A percentile compares a stretch with the other conserved stretches of the same genome.
Conservation (phyloP, 2,797 vertebrate genomes). For the Thamnophis elegans region DNA sequence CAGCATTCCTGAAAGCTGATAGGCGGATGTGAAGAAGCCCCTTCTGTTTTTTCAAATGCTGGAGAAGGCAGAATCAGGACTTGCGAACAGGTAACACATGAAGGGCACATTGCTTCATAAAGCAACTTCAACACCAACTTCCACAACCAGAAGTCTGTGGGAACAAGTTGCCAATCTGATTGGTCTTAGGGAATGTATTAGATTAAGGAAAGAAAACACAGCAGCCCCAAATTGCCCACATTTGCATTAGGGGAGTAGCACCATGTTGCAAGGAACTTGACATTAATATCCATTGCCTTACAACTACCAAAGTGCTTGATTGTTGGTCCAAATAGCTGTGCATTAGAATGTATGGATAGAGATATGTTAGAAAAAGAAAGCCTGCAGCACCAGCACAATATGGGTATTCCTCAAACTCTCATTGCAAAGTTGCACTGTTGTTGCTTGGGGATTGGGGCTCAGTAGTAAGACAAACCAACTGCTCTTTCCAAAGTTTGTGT, state of each 20-base stretch:
- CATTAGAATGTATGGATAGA: not conserved
- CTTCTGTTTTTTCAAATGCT: not conserved
- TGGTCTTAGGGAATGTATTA: not conserved
- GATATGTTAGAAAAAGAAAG: not conserved
- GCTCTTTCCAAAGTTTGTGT: not conserved
- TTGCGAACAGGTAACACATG: not conserved
- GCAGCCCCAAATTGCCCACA: not conserved
- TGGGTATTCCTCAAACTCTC: not conserved
- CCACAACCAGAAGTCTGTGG: not conserved
- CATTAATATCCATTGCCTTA: not conserved
- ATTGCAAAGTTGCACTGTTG: not conserved
- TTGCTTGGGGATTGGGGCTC: not conserved
- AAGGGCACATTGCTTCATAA: not conserved
- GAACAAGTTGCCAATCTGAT: not conserved
- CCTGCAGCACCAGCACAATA: not conserved
- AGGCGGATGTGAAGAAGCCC: not conserved
- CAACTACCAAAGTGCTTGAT: not conserved
- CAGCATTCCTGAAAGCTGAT: not conserved
- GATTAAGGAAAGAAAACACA: not conserved
- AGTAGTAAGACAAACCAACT: not conserved
- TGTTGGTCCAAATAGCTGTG: not conserved
- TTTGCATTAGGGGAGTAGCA: not conserved
- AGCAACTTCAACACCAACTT: not conserved
- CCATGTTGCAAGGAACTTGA: not conserved
- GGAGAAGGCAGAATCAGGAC: not conserved